Evolutionary conservation across 2,797 vertebrate species (phyloP).

Genomic region (Lagocephalus sceleratus): DNA sequence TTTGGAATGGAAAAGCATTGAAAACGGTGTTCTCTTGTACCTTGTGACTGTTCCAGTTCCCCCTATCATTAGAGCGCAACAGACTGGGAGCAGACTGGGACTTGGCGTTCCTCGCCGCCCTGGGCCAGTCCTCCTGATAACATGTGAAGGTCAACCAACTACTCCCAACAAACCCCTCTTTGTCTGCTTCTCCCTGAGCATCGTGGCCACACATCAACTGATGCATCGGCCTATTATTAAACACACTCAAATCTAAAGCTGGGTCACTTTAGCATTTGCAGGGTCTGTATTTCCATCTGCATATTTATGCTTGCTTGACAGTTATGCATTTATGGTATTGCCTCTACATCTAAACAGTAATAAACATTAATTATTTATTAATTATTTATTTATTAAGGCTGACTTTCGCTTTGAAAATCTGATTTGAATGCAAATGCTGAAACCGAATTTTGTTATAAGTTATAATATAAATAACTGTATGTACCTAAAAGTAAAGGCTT

Average conservation of each 20-base stretch:
- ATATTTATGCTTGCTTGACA: too few relatives aligned
- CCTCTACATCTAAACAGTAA: too few relatives aligned
- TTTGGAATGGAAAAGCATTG: too few relatives aligned
- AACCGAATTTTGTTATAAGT: too few relatives aligned
- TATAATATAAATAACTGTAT: too few relatives aligned
- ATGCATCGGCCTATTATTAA: not conserved
- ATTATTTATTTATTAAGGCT: too few relatives aligned
- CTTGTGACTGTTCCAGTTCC: not conserved
- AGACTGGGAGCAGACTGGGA: not conserved
- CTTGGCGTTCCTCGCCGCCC: slow-evolving; percentile 21
- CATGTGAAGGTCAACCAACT: slow-evolving; percentile 55
- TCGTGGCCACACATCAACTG: not conserved
- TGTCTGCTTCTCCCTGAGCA: slow-evolving; percentile 27
- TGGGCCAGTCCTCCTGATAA: slow-evolving; percentile 55
- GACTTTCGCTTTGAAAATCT: too few relatives aligned
- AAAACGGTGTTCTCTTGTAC: too few relatives aligned
- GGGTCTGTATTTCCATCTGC: not conserved
- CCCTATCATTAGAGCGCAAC: not conserved
- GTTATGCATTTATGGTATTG: too few relatives aligned
- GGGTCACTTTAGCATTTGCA: too few relatives aligned
- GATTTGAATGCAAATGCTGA: too few relatives aligned
- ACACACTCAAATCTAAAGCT: not conserved
- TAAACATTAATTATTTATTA: too few relatives aligned
- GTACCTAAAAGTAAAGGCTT: not conserved
- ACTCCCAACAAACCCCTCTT: slow-evolving; percentile 52